A percentile compares a stretch with the other conserved stretches of the same genome.
phyloP scores from a whole-genome alignment of 2,797 vertebrate genomes.

The Sebastes taczanowskii region DNA sequence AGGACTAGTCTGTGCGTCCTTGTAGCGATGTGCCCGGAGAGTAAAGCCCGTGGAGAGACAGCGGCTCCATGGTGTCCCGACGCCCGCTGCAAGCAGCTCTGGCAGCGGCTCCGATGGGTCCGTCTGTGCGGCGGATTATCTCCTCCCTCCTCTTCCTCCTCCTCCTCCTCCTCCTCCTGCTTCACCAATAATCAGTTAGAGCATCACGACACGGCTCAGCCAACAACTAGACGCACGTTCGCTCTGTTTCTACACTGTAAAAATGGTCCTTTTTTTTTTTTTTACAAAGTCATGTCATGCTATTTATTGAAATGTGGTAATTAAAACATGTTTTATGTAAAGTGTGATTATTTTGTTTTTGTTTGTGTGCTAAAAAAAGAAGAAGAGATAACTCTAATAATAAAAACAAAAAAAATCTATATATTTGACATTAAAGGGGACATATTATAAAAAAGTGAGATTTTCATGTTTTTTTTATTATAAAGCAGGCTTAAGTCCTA shows the following conservation, averaged over 20 bases:
- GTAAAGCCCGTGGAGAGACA: slow-evolving; percentile 4
- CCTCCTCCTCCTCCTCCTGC: slow-evolving; percentile 85
- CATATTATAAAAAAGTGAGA: no score
- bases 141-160: slow-evolving; percentile 81
- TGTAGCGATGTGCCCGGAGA: not conserved
- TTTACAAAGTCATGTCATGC: not conserved
- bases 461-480: no score
- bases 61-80: slow-evolving; percentile 65
- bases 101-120: slow-evolving; percentile 85
- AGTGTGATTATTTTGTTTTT: not conserved
- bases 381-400: no score
- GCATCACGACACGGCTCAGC: slow-evolving; percentile 84
- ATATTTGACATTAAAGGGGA: no score
- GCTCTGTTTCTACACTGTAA: slow-evolving; percentile 60
- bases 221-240: slow-evolving; percentile 76
- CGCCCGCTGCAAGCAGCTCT: slow-evolving; percentile 71
- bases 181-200: slow-evolving; percentile 89
- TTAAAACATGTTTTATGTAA: not conserved
- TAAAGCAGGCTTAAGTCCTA: no score
- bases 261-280: not conserved
- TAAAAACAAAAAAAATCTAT: not conserved
- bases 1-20: not conserved
- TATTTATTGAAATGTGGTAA: not conserved
- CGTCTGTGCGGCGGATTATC: slow-evolving; percentile 92
- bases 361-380: no score